A percentile compares a stretch with the other conserved stretches of the same genome.
Conservation (phyloP, 2,797 vertebrate genomes). For the Parotocinclus haroldoi region DNA sequence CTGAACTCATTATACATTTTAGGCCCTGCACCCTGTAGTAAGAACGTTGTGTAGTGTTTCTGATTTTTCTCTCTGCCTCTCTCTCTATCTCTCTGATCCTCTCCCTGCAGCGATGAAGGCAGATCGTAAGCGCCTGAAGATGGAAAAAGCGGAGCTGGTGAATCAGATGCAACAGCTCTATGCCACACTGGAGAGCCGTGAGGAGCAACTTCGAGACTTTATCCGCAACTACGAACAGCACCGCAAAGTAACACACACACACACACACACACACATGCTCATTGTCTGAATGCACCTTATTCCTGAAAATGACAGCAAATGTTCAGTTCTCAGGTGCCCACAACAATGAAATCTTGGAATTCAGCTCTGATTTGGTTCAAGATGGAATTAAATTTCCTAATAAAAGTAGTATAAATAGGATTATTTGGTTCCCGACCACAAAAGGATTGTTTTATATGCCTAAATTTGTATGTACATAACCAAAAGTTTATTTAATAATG, state of each 20-base stretch:
- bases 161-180: conserved; percentile 99
- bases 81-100: neutral
- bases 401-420: no score
- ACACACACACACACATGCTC: neutral
- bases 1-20: neutral
- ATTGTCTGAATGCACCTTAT: no score
- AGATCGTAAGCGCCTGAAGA: conserved; percentile 92
- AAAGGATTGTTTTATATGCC: no score
- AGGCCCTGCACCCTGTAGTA: neutral
- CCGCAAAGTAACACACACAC: conserved; percentile 63
- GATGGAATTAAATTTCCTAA: no score
- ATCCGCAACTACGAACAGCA: conserved; percentile 97
- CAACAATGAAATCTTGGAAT: no score
- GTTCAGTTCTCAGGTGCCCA: no score
- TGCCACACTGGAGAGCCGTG: conserved; percentile 91
- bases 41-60: neutral
- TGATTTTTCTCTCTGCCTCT: neutral
- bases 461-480: no score
- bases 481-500: no score
- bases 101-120: conserved; percentile 88
- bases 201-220: conserved; percentile 96
- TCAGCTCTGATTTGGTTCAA: no score
- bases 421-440: no score
- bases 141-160: conserved; percentile 91
- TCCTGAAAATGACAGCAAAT: no score